phyloP scores from a whole-genome alignment of 2,113 vertebrate genomes.

The Ceuthmochares aereus region DNA sequence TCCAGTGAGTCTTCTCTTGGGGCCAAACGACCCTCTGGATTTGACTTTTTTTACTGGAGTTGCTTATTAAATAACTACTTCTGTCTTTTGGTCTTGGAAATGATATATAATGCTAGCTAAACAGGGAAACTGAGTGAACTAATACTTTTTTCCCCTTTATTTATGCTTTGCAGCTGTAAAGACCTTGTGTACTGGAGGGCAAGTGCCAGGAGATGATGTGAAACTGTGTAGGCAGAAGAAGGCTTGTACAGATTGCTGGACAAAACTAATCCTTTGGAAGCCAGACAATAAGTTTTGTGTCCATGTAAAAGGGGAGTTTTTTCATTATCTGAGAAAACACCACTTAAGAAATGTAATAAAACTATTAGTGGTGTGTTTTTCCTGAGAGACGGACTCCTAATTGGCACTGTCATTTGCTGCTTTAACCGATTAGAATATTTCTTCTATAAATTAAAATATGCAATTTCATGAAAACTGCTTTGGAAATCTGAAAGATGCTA shows the following conservation, averaged over 20 bases:
- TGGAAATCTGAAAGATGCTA: background rate
- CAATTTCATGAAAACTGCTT: background rate
- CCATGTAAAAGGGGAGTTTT: background rate
- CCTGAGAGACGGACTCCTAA: background rate
- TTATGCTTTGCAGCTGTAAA: background rate
- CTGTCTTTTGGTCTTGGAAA: background rate
- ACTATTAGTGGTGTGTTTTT: background rate
- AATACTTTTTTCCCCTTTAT: accelerated
- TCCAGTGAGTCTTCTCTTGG: background rate
- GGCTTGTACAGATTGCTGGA: background rate
- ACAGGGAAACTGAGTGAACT: background rate
- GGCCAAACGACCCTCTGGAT: background rate
- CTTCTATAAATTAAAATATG: background rate
- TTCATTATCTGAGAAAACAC: background rate
- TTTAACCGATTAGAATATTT: background rate
- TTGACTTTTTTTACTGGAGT: background rate
- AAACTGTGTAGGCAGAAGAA: background rate
- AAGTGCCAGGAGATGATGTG: background rate
- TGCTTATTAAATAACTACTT: background rate
- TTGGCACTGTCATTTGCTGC: background rate
- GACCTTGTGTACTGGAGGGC: background rate
- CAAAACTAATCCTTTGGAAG: background rate
- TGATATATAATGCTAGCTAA: background rate
- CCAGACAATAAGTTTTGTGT: background rate
- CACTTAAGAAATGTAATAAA: background rate